Percentiles rank a stretch among this genome's conserved stretches.
phyloP scores from a whole-genome alignment of 1,140 invertebrate species.

The Akabosia matsudoensis region DNA sequence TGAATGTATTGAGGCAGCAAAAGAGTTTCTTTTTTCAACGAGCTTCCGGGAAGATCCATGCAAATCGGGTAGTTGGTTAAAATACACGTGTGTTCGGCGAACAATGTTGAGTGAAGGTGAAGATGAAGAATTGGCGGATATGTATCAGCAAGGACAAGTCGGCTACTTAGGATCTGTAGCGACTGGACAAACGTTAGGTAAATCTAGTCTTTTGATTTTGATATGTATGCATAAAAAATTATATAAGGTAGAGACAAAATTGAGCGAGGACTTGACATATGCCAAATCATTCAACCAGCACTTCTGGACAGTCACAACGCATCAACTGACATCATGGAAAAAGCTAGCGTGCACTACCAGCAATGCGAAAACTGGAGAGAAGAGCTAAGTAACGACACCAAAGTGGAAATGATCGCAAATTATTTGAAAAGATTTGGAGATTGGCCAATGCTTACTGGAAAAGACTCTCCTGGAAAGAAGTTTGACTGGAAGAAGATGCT shows the following conservation, averaged over 20 bases:
- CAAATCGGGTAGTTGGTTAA: not conserved
- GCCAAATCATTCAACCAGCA: not conserved
- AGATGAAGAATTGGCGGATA: not conserved
- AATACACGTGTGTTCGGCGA: not conserved
- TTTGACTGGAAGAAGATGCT: conserved; percentile 9
- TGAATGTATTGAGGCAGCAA: conserved; percentile 10
- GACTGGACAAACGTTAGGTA: not conserved
- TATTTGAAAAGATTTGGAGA: not conserved
- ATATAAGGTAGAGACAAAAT: too few species aligned
- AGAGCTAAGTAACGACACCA: not conserved
- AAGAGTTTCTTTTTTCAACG: not conserved
- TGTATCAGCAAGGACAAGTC: conserved; percentile 12
- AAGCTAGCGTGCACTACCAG: not conserved
- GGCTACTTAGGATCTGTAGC: conserved; percentile 1
- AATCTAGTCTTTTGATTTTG: not conserved
- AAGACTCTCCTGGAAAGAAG: not conserved
- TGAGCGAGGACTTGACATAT: not conserved
- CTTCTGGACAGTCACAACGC: not conserved
- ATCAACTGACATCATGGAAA: not conserved
- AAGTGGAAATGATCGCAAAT: not conserved
- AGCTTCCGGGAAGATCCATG: not conserved
- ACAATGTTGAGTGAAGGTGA: not conserved
- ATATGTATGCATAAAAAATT: too few species aligned
- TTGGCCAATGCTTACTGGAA: not conserved
- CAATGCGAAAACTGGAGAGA: conserved; percentile 8